Evolutionary conservation across 1,140 invertebrate species (phyloP).

Genomic region (Drosophila serrata): DNA sequence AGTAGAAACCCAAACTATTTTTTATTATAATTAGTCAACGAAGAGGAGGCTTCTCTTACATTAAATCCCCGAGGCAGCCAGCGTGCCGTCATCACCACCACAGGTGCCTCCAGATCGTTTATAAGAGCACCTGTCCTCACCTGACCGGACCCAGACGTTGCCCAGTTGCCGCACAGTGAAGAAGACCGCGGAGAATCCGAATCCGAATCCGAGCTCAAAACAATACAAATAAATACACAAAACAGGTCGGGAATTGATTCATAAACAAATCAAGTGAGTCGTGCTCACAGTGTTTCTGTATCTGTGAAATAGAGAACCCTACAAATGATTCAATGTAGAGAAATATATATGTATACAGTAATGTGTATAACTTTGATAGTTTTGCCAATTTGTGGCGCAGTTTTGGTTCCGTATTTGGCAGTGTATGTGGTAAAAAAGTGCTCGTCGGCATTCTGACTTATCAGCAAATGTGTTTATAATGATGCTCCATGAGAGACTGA

Average conservation of each 20-base stretch:
- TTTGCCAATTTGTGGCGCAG: conserved; percentile 76
- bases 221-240: background rate
- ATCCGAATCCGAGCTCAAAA: background rate
- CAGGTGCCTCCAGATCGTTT: conserved; percentile 48
- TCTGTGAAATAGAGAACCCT: conserved; percentile 19
- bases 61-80: conserved; percentile 11
- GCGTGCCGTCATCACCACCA: conserved; percentile 26
- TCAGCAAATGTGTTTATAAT: conserved; percentile 24
- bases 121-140: conserved; percentile 70
- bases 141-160: conserved; percentile 67
- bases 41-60: conserved; percentile 12
- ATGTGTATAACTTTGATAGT: conserved; percentile 63
- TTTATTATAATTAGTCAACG: conserved; percentile 30
- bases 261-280: conserved; percentile 62
- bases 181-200: conserved; percentile 45
- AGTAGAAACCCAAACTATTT: conserved; percentile 8
- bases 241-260: conserved; percentile 38
- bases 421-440: conserved; percentile 30
- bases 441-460: background rate
- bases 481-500: conserved; percentile 19
- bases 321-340: too few species aligned
- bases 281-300: conserved; percentile 18
- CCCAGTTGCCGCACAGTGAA: conserved; percentile 52
- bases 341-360: background rate
- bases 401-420: conserved; percentile 62